Conservation (phyloP, 2,797 vertebrate genomes). For the Heteromormyrus szaboi region DNA sequence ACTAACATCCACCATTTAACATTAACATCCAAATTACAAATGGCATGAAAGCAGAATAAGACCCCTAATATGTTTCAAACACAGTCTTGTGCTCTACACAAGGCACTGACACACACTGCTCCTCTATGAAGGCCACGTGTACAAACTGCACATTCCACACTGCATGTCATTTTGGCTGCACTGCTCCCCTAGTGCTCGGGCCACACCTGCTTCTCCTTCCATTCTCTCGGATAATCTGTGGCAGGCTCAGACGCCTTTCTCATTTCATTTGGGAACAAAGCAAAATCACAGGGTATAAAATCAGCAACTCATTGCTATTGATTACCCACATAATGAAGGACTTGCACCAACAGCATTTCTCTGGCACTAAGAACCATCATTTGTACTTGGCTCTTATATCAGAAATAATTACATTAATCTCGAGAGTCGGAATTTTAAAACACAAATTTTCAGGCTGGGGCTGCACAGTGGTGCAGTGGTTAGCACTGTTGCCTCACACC, state of each 20-base stretch:
- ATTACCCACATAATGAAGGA: background rate
- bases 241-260: background rate
- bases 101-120: background rate
- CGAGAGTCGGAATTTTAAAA: background rate
- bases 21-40: background rate
- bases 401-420: slow-evolving; percentile 11
- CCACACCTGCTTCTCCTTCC: background rate
- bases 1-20: background rate
- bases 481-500: background rate
- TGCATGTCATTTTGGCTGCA: background rate
- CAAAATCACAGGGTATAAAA: background rate
- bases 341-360: slow-evolving; percentile 2
- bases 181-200: background rate
- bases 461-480: background rate
- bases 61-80: background rate
- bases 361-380: slow-evolving; percentile 1
- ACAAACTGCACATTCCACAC: background rate
- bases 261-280: background rate
- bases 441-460: background rate
- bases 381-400: background rate
- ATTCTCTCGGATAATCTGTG: background rate
- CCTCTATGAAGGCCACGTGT: background rate
- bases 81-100: background rate
- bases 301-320: background rate
- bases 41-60: background rate